Evolutionary conservation across 2,797 vertebrate genomes (phyloP).

Genomic region (Gymnoscopelus microlampas): DNA sequence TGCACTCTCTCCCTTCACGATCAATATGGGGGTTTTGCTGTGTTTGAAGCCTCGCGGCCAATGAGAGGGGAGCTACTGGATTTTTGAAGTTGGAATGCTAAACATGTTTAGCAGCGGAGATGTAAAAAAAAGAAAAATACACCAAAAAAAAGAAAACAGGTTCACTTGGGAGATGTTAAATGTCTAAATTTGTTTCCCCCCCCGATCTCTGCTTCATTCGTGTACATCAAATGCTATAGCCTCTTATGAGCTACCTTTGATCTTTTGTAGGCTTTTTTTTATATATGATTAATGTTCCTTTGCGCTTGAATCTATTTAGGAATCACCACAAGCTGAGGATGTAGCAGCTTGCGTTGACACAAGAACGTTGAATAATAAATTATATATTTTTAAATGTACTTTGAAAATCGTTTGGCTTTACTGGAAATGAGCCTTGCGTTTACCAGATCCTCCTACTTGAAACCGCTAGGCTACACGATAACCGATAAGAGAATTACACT

Average conservation of each 20-base stretch:
- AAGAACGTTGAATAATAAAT: slow-evolving; percentile 57
- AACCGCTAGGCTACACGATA: slow-evolving; percentile 4
- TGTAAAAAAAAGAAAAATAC: slow-evolving; percentile 66
- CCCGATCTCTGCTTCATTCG: slow-evolving; percentile 66
- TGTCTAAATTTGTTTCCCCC: slow-evolving; percentile 75
- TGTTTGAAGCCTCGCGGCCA: slow-evolving; percentile 69
- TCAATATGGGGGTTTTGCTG: slow-evolving; percentile 66
- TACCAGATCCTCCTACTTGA: slow-evolving; percentile 4
- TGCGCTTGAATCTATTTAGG: slow-evolving; percentile 71
- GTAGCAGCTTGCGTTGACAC: slow-evolving; percentile 66
- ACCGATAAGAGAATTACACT: too few relatives aligned
- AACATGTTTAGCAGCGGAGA: slow-evolving; percentile 77
- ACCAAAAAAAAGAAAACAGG: slow-evolving; percentile 14
- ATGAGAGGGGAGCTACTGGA: slow-evolving; percentile 62
- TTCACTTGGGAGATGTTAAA: slow-evolving; percentile 75
- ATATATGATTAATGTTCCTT: slow-evolving; percentile 67
- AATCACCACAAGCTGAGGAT: slow-evolving; percentile 61
- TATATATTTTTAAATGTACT: slow-evolving; percentile 62
- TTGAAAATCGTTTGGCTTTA: slow-evolving; percentile 61
- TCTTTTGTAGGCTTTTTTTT: slow-evolving; percentile 62
- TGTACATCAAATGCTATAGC: slow-evolving; percentile 70
- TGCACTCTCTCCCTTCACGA: slow-evolving; percentile 71
- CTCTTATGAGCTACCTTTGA: slow-evolving; percentile 75
- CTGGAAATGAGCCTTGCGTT: slow-evolving; percentile 42
- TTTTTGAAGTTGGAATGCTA: slow-evolving; percentile 77